Evolutionary conservation across 2,797 vertebrate species (phyloP), one percentile per base, ranked within the genome.

Genomic region (Craterocephalus amniculus): DNA sequence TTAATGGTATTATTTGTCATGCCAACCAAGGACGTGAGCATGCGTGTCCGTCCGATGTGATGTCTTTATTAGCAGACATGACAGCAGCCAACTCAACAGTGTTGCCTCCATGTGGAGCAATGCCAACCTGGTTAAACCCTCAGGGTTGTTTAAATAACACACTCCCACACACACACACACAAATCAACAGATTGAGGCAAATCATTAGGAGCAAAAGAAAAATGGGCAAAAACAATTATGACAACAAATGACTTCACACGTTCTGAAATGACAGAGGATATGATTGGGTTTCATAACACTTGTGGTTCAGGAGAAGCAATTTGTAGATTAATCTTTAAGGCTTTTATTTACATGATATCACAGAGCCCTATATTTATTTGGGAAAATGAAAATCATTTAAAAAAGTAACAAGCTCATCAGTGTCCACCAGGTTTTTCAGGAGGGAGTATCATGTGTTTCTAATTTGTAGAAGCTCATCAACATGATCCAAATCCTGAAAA

Each of bases 1-100:
- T 92, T 94, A 94, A 93, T 92, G 81, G 85, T 80, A 88, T 92
- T 94, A 93, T 94, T 93, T 90, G 90, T 94, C 93, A 93, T 93
- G 93, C 93, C 92, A 94, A 89, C 87, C 56, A 70, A 84, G 74
- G 86, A 90, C 80, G 85, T 84, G 89, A 84, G 87, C 85, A 65
- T 70, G 85, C 64, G 58, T 90, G 89, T 90, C 89, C 85, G 87
- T 87, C 92, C 91, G 89, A 90, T 72, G 81, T 92, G 90, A 93
- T 90, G 89, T 92, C 91, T 95, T 93, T 90, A 95, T 94, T 91
- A 91, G 88, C 87, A 88, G 79, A 91, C 84, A 81, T 91, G 90
- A 91, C 91, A 93, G 92, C 90, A 87, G 92, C 92, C 91, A 87
- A 79, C 73, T 88, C 82, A 83, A 85, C 75, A 78, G 80, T 74